Percentiles rank a stretch among this genome's conserved stretches.
Evolutionary conservation across 2,888 invertebrate genomes (phyloP).

Genomic region (Drosophila subsilvestris): DNA sequence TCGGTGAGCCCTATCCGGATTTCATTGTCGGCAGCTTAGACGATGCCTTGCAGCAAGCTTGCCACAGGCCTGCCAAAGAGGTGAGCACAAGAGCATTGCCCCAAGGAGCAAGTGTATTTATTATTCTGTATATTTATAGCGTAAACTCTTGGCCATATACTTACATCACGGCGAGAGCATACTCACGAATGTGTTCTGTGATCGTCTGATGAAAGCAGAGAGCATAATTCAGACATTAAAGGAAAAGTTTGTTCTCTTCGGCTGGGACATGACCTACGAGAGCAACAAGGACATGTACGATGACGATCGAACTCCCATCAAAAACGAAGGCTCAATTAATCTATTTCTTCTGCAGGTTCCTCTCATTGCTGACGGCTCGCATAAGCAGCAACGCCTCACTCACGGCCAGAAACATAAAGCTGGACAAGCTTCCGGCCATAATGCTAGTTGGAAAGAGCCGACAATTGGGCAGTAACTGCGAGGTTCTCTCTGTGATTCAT

Average conservation of each 20-base stretch:
- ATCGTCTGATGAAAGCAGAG: conserved; percentile 95
- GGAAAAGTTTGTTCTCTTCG: conserved; percentile 96
- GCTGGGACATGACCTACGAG: conserved; percentile 97
- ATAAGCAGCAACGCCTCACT: conserved; percentile 93
- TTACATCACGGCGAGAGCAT: conserved; percentile 98
- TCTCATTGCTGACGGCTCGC: conserved; percentile 89
- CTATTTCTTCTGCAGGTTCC: conserved; percentile 86
- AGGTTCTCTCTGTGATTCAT: conserved; percentile 95
- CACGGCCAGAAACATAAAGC: conserved; percentile 93
- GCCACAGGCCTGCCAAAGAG: conserved; percentile 94
- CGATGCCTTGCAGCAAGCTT: conserved; percentile 95
- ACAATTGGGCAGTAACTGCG: conserved; percentile 88
- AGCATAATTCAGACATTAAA: conserved; percentile 95
- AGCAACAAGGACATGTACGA: conserved; percentile 92
- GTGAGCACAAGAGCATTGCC: conserved; percentile 84
- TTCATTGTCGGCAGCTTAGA: conserved; percentile 96
- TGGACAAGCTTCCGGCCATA: conserved; percentile 94
- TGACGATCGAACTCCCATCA: background rate
- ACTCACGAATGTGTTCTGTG: conserved; percentile 98
- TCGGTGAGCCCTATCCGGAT: conserved; percentile 92
- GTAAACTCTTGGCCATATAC: conserved; percentile 96
- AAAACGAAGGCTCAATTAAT: background rate
- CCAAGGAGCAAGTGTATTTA: conserved; percentile 89
- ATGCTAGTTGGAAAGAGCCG: conserved; percentile 93
- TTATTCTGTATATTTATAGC: conserved; percentile 85